phyloP scores from a whole-genome alignment of 2,888 invertebrate species.

The Carabus problematicus region DNA sequence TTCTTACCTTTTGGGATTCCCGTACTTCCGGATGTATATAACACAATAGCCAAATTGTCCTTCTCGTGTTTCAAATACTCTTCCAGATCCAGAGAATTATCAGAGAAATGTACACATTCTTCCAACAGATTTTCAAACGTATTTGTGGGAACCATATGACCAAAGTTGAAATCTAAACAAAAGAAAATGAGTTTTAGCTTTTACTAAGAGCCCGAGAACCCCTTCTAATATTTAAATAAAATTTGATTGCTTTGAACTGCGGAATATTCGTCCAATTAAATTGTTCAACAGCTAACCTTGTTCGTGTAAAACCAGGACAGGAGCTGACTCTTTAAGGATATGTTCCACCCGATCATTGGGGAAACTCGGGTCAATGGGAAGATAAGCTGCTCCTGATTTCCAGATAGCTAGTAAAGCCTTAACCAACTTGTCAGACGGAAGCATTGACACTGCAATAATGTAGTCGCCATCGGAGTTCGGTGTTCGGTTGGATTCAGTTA shows the following conservation, averaged over 20 bases:
- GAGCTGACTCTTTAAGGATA: slow-evolving; percentile 77
- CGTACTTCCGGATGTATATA: slow-evolving; percentile 90
- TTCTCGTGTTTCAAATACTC: slow-evolving; percentile 59
- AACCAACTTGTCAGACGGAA: slow-evolving; percentile 74
- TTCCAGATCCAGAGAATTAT: slow-evolving; percentile 57
- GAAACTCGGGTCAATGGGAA: slow-evolving; percentile 78
- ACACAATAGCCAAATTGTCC: slow-evolving; percentile 71
- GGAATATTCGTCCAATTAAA: too few species aligned
- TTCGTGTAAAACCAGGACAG: slow-evolving; percentile 74
- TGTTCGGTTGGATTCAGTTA: slow-evolving; percentile 55
- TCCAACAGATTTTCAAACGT: slow-evolving; percentile 63
- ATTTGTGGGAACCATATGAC: slow-evolving; percentile 46
- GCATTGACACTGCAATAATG: slow-evolving; percentile 81
- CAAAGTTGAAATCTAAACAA: slow-evolving; percentile 27
- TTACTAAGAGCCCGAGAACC: too few species aligned
- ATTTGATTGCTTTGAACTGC: slow-evolving; percentile 7
- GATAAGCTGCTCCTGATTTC: slow-evolving; percentile 84
- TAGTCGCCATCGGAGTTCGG: slow-evolving; percentile 73
- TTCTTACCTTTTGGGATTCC: slow-evolving; percentile 85
- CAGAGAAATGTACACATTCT: slow-evolving; percentile 59
- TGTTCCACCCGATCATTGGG: slow-evolving; percentile 77
- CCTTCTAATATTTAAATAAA: background rate
- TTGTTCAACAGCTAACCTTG: too few species aligned
- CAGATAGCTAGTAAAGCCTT: slow-evolving; percentile 74
- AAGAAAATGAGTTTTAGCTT: too few species aligned